Percentiles rank a stretch among this genome's conserved stretches.
phyloP scores from a whole-genome alignment of 2,113 vertebrate genomes.

The Oncorhynchus keta region DNA sequence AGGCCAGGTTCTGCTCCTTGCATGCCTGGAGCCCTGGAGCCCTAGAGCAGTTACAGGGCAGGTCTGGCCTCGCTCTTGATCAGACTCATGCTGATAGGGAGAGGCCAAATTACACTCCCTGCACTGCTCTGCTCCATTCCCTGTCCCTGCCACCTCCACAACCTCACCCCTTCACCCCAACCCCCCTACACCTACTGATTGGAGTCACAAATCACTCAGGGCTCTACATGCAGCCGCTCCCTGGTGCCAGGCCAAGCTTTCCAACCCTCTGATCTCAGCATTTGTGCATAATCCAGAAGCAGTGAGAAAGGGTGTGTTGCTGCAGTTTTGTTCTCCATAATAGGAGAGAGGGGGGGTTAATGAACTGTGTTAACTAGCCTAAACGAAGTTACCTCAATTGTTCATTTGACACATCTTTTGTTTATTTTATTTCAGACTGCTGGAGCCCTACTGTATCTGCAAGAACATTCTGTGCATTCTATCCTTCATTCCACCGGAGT shows the following conservation, averaged over 20 bases:
- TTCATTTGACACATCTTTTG: no score
- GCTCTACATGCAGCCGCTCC: conserved; percentile 9
- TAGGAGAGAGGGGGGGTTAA: conserved; percentile 10
- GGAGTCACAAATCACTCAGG: conserved; percentile 43
- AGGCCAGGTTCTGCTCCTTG: conserved; percentile 46
- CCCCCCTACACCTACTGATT: conserved; percentile 30
- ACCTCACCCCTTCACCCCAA: conserved; percentile 29
- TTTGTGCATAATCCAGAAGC: conserved; percentile 15
- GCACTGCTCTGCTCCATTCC: conserved; percentile 39
- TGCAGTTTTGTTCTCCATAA: conserved; percentile 12
- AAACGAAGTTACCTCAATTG: background rate
- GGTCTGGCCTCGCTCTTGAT: conserved; percentile 67
- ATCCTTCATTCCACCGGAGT: conserved; percentile 99
- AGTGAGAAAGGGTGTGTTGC: conserved; percentile 1
- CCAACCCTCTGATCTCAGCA: conserved; percentile 16
- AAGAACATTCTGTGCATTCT: conserved; percentile 82
- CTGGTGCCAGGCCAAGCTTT: conserved; percentile 32
- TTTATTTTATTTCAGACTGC: conserved; percentile 28
- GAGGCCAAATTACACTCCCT: conserved; percentile 55
- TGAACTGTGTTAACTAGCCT: background rate
- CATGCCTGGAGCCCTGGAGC: conserved; percentile 52
- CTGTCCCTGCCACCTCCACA: background rate
- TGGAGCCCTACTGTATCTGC: conserved; percentile 1
- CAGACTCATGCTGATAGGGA: conserved; percentile 40
- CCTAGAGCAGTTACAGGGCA: conserved; percentile 60